Evolutionary conservation across 2,113 vertebrate species (phyloP), one percentile per base, ranked within the genome.

Genomic region (Scomber japonicus): DNA sequence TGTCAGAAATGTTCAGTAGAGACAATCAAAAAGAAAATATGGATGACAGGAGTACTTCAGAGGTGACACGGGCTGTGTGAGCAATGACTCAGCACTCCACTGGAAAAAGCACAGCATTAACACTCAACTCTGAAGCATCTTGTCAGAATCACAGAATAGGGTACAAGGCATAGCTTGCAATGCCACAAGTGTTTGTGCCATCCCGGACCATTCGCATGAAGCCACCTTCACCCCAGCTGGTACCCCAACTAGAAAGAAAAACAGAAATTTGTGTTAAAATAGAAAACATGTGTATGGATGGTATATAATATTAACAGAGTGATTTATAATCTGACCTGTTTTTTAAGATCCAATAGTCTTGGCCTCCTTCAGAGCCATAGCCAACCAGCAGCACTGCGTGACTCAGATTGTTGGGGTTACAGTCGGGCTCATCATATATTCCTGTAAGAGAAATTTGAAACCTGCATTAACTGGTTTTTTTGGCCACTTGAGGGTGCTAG

Each of bases 331-430:
- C 86, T 61, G 57, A 95, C 95, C 95, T 96, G 93, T 96, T 96
- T 73, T 96, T 96, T 73, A 95, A 89, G 70, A 95, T 90, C 95
- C 95, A 96, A 86, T 93, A 96, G 78, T 95, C 94, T 45, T 85
- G 82, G 12, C 91, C 94, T 55, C 80, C 91, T 14, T 95, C 94
- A 5, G 94, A 92, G 53, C 93, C 94, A 2, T 93, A 95, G 24
- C 95, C 95, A 49, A 96, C 94, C 82, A 95, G 80, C 50, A 96
- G 79, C 17, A 95, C 94, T 0, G 95, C 95, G n/a, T 96, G 95
- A 56, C 91, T 96, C 62, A 95, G 84, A 45, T 91, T 88, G 69
- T 91, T 89, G 0, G 93, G 82, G 74, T 93, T 92, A 61, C 95
- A 96, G 59, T 1, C 82, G 5, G 92, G 86, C 64, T 96, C 95